Evolutionary conservation across 2,797 vertebrate genomes (phyloP).

Genomic region (Sarcoramphus papa): DNA sequence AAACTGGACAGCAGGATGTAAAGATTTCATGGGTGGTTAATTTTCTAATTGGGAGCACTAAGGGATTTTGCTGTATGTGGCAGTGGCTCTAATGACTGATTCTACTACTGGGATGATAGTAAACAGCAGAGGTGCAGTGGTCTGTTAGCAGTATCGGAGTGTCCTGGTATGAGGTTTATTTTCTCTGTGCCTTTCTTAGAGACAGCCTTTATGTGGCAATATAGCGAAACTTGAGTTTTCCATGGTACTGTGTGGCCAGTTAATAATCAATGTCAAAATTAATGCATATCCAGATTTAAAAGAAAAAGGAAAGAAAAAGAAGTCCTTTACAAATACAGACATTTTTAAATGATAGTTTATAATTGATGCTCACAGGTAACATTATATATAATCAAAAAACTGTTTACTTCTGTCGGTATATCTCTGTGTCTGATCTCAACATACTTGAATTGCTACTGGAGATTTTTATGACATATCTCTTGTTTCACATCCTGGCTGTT

Average conservation of each 20-base stretch:
- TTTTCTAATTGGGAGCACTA: not conserved
- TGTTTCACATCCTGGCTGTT: not conserved
- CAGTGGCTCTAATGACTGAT: not conserved
- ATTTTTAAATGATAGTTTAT: not conserved
- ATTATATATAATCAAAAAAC: not conserved
- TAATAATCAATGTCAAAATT: not conserved
- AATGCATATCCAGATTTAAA: not conserved
- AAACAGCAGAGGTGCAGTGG: not conserved
- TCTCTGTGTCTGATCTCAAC: not conserved
- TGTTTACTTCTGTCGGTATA: not conserved
- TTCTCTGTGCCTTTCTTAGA: slow-evolving; percentile 17
- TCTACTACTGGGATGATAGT: not conserved
- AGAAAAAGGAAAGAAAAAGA: not conserved
- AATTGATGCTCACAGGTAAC: not conserved
- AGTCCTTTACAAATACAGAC: not conserved
- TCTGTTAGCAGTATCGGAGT: not conserved
- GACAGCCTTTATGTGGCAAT: not conserved
- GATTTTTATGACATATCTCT: not conserved
- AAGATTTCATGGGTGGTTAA: not conserved
- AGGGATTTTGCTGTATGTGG: not conserved
- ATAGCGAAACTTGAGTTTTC: not conserved
- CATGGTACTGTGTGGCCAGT: not conserved
- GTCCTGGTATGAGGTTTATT: not conserved
- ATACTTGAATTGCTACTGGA: not conserved
- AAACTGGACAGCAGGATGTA: not conserved